Evolutionary conservation across 1,140 invertebrate species (phyloP).

Genomic region (Atta cephalotes): DNA sequence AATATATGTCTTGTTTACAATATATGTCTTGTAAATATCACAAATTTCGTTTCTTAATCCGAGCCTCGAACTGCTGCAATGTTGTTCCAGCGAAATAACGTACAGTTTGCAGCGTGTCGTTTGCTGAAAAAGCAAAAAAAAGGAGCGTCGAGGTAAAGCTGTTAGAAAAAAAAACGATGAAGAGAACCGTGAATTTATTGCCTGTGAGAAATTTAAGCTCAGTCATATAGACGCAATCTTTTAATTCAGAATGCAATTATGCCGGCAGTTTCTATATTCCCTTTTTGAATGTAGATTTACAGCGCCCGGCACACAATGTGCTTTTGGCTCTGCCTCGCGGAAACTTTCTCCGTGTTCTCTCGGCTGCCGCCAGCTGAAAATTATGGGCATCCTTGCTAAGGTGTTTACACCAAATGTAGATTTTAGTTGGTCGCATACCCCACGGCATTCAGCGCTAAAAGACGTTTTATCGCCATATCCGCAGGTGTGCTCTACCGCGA

Average conservation of each 20-base stretch:
- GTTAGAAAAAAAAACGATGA: background rate
- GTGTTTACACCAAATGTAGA: slow-evolving; percentile 73
- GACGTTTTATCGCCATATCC: slow-evolving; percentile 64
- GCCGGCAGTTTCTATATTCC: slow-evolving; percentile 69
- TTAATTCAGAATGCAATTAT: slow-evolving; percentile 71
- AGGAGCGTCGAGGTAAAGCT: background rate
- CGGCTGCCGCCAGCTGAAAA: slow-evolving; percentile 59
- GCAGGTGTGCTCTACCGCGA: slow-evolving; percentile 48
- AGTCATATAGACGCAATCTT: slow-evolving; percentile 55
- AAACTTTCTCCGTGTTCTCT: slow-evolving; percentile 47
- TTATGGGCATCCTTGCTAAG: slow-evolving; percentile 67
- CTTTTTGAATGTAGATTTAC: slow-evolving; percentile 71
- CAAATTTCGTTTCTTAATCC: slow-evolving; percentile 33
- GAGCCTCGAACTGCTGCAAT: slow-evolving; percentile 11
- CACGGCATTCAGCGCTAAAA: slow-evolving; percentile 54
- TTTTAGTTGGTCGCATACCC: slow-evolving; percentile 62
- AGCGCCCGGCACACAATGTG: slow-evolving; percentile 67
- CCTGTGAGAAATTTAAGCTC: slow-evolving; percentile 54
- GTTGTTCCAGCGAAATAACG: background rate
- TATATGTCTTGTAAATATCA: background rate
- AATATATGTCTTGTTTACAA: background rate
- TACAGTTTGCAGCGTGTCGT: slow-evolving; percentile 12
- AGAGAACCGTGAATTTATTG: slow-evolving; percentile 62
- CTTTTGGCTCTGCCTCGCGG: slow-evolving; percentile 39
- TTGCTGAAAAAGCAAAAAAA: slow-evolving; percentile 12